Evolutionary conservation across 2,113 vertebrate species (phyloP).

Genomic region (Glaucomys volans): DNA sequence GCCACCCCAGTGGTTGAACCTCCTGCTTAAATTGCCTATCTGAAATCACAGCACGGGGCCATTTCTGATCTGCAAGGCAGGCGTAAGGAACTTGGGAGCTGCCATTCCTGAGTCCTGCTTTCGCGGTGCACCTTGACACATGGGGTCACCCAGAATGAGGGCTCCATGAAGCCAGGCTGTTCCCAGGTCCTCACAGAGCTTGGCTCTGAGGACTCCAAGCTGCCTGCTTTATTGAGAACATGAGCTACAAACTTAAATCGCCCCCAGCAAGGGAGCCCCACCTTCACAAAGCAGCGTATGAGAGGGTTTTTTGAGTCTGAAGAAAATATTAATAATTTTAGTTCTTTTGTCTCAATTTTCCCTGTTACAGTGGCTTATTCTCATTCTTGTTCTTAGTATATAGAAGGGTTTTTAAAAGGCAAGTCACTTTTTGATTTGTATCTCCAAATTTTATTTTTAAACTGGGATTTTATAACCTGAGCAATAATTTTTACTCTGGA

Average conservation of each 20-base stretch:
- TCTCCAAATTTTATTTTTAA: background rate
- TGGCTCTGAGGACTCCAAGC: background rate
- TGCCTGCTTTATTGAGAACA: background rate
- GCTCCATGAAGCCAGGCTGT: background rate
- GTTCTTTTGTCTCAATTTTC: background rate
- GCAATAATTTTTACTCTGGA: background rate
- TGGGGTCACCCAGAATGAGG: too few relatives aligned
- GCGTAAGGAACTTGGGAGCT: background rate
- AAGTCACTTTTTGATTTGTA: background rate
- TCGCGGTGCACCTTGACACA: too few relatives aligned
- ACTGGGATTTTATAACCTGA: background rate
- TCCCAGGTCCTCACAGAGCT: background rate
- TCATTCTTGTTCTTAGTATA: background rate
- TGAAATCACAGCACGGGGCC: background rate
- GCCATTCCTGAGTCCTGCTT: too few relatives aligned
- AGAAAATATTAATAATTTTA: background rate
- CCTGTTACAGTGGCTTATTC: background rate
- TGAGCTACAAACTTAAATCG: background rate
- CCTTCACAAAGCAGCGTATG: background rate
- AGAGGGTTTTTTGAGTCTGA: background rate
- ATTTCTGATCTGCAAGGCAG: background rate
- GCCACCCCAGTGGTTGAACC: too few relatives aligned
- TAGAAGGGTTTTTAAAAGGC: background rate
- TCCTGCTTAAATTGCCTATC: background rate
- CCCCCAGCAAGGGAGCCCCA: background rate